Conservation (phyloP, 2,888 invertebrate species). For the Macrophya annulata region DNA sequence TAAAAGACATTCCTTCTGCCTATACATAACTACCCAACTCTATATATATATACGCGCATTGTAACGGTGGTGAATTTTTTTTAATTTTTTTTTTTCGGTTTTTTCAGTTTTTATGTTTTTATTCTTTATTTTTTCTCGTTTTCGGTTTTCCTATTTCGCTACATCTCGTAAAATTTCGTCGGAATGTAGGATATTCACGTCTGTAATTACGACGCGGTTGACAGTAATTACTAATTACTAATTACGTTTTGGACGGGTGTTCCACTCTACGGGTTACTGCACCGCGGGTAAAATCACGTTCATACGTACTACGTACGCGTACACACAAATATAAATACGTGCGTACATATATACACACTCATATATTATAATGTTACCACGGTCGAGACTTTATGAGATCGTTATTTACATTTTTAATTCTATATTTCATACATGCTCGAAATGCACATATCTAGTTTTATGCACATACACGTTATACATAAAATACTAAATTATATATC, state of each 20-base stretch:
- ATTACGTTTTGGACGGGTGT: conserved; percentile 36
- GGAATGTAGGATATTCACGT: conserved; percentile 12
- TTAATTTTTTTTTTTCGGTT: not conserved
- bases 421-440: conserved; percentile 42
- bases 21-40: not conserved
- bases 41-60: not conserved
- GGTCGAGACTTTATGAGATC: conserved; percentile 40
- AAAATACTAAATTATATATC: not conserved
- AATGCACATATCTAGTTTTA: not conserved
- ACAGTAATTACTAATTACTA: conserved; percentile 50
- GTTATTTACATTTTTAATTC: conserved; percentile 52
- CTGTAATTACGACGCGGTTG: conserved; percentile 37
- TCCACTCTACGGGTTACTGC: not conserved
- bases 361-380: conserved; percentile 7
- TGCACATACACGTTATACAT: not conserved
- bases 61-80: not conserved
- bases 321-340: not conserved
- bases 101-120: not conserved
- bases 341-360: not conserved
- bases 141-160: not conserved
- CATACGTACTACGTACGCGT: not conserved
- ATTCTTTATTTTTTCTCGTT: not conserved
- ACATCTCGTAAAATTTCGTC: conserved; percentile 29
- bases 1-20: not conserved
- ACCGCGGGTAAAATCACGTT: conserved; percentile 47